phyloP scores from a whole-genome alignment of 1,140 invertebrate genomes.

The Zophobas morio region DNA sequence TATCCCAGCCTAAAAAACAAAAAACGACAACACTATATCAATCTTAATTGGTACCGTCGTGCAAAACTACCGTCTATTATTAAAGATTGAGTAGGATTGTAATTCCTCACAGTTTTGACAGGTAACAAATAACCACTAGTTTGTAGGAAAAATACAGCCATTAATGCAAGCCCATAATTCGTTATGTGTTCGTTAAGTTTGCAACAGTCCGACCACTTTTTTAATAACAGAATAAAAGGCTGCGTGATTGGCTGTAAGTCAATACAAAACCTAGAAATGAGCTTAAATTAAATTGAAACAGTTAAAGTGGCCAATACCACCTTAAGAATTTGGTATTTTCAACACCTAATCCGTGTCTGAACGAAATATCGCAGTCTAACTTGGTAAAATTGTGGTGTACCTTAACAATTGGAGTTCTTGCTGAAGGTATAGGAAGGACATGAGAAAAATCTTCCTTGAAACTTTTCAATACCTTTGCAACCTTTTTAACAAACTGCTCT shows the following conservation, averaged over 20 bases:
- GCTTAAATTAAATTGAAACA: constrained; percentile 37
- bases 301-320: constrained; percentile 57
- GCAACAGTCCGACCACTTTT: constrained; percentile 70
- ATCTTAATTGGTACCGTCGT: neutral
- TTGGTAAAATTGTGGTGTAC: constrained; percentile 67
- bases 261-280: constrained; percentile 65
- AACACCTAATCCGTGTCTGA: constrained; percentile 71
- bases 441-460: constrained; percentile 59
- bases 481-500: constrained; percentile 58
- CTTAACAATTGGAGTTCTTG: constrained; percentile 73
- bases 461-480: constrained; percentile 54
- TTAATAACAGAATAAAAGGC: constrained; percentile 67
- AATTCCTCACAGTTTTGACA: constrained; percentile 55
- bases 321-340: constrained; percentile 71
- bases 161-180: constrained; percentile 68
- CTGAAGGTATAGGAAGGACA: constrained; percentile 65
- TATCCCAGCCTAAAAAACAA: constrained; percentile 63
- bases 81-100: constrained; percentile 51
- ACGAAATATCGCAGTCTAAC: constrained; percentile 73
- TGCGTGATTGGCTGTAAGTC: constrained; percentile 64
- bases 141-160: constrained; percentile 69
- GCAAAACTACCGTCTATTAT: constrained; percentile 58
- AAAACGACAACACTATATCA: neutral
- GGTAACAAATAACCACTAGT: constrained; percentile 59
- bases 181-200: constrained; percentile 64